Conservation (phyloP, 2,888 invertebrate genomes). For the Anthoptus insignis region DNA sequence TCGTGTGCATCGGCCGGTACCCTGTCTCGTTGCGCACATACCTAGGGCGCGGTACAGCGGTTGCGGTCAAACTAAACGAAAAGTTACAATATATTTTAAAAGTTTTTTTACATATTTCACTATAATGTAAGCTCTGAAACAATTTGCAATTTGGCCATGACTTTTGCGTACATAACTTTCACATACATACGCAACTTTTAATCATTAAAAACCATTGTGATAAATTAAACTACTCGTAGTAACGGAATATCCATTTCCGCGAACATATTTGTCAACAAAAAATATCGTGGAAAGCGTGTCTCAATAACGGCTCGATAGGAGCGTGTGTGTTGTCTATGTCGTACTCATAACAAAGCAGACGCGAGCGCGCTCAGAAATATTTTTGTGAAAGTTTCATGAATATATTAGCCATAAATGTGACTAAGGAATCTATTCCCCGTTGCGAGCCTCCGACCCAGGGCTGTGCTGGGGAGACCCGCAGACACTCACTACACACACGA, state of each 20-base stretch:
- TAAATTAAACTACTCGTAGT: conserved; percentile 4
- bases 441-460: conserved; percentile 59
- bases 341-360: conserved; percentile 70
- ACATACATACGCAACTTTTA: background rate
- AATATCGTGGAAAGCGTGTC: conserved; percentile 45
- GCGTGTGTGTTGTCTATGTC: conserved; percentile 61
- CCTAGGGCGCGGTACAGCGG: no score
- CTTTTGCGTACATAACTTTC: background rate
- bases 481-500: conserved; percentile 54
- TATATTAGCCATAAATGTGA: conserved; percentile 87
- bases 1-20: no score
- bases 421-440: conserved; percentile 81
- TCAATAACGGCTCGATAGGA: conserved; percentile 57
- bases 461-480: conserved; percentile 46
- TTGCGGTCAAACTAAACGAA: no score
- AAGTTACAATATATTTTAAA: no score
- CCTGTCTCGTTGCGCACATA: no score
- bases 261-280: conserved; percentile 51
- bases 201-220: background rate
- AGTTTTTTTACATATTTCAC: no score
- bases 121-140: no score
- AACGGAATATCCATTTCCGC: conserved; percentile 47
- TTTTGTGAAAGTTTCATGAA: conserved; percentile 85
- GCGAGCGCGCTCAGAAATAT: conserved; percentile 74
- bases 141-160: no score